Conservation (phyloP, 64 coral and sea anemone genomes). For the Montipora sp. region DNA sequence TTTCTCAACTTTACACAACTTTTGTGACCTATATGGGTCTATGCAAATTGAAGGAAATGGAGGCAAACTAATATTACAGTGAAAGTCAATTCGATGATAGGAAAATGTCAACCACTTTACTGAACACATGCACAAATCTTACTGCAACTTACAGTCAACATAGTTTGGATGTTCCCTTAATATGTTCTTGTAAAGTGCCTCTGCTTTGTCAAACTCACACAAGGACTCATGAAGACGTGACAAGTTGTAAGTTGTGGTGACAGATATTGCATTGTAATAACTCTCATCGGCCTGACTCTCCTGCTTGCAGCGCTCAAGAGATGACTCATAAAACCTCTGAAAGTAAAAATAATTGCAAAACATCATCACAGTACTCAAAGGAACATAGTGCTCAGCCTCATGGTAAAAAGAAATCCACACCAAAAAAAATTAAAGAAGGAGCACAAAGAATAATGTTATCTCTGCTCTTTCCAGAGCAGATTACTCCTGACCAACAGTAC, state of each 20-base stretch:
- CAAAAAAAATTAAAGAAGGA: background rate
- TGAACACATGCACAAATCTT: background rate
- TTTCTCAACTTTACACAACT: no score
- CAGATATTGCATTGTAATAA: conserved; percentile 97
- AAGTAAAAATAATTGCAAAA: background rate
- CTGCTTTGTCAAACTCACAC: conserved; percentile 95
- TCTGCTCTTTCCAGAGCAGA: background rate
- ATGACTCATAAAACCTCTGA: conserved; percentile 97
- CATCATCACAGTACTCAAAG: background rate
- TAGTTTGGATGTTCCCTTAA: conserved; percentile 99
- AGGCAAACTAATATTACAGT: no score
- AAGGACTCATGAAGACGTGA: conserved; percentile 88
- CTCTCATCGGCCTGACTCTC: conserved; percentile 90
- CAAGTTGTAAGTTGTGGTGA: conserved; percentile 97
- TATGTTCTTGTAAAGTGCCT: conserved; percentile 95
- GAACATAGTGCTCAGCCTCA: background rate
- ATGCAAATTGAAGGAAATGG: no score
- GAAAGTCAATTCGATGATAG: no score
- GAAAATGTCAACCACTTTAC: no score
- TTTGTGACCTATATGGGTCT: no score
- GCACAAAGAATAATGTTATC: background rate
- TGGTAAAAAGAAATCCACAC: background rate
- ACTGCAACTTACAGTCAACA: conserved; percentile 92
- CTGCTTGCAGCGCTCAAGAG: conserved; percentile 86
- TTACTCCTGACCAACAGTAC: no score